These are phyloP conservation scores for Gymnopithys bicolor DNA, from an alignment of 2,797 vertebrate species.

Conservation along the genomic window DNA sequence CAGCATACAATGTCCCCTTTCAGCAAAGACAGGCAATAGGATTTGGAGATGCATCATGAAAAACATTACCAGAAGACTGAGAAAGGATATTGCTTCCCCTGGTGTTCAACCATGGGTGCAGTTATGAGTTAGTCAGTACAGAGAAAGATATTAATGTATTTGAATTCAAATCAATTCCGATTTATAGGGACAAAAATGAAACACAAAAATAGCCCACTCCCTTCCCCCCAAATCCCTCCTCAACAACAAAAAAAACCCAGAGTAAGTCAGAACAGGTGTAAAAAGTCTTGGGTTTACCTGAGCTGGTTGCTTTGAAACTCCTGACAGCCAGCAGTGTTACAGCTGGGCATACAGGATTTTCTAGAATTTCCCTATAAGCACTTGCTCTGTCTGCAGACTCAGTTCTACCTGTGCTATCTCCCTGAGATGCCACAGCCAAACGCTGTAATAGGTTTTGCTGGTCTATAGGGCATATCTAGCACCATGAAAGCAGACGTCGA, in stretches of 20 bases:
- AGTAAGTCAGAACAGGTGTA: not conserved
- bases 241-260: not conserved
- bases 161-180: not conserved
- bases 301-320: not conserved
- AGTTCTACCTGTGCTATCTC: not conserved
- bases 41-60: not conserved
- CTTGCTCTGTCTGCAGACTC: not conserved
- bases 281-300: not conserved
- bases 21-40: not conserved
- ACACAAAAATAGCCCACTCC: not conserved
- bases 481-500: not conserved
- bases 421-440: not conserved
- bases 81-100: not conserved
- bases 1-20: not conserved
- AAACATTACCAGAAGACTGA: not conserved
- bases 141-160: not conserved
- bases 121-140: not conserved
- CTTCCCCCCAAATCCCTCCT: rapidly evolving
- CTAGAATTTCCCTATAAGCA: not conserved
- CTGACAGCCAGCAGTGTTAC: not conserved
- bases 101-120: not conserved
- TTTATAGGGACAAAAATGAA: not conserved
- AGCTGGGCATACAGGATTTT: not conserved
- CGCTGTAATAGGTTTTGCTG: not conserved
- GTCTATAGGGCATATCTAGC: not conserved